Conservation (phyloP, 2,113 vertebrate species). For the Hippocampus zosterae region DNA sequence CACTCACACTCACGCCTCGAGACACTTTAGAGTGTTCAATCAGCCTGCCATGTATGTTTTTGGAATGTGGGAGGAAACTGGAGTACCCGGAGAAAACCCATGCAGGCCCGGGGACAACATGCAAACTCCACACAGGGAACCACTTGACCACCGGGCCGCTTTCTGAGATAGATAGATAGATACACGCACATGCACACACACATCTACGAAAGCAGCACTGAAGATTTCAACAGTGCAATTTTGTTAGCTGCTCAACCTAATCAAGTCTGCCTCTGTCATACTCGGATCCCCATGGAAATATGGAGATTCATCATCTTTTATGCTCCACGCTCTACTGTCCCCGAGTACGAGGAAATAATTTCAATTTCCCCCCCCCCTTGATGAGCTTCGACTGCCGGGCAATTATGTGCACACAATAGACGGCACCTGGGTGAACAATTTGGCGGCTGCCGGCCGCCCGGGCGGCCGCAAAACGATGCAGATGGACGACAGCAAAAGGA, state of each 20-base stretch:
- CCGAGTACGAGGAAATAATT: conserved; percentile 74
- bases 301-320: conserved; percentile 75
- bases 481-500: conserved; percentile 1
- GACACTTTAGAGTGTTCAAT: no score
- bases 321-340: conserved; percentile 69
- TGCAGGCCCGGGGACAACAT: no score
- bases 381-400: conserved; percentile 76
- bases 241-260: conserved; percentile 65
- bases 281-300: conserved; percentile 71
- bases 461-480: conserved; percentile 39
- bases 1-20: no score
- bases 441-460: conserved; percentile 35
- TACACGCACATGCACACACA: no score
- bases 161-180: no score
- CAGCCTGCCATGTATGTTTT: no score
- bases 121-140: no score
- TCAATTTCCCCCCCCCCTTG: conserved; percentile 75
- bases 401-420: conserved; percentile 77
- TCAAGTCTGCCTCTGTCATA: conserved; percentile 66
- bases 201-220: conserved; percentile 4
- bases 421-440: conserved; percentile 61
- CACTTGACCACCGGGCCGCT: no score
- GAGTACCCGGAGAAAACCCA: no score
- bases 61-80: no score
- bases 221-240: conserved; percentile 39